These are phyloP conservation scores for Callimorpha dominula DNA, from an alignment of 2,888 invertebrate genomes.

Conservation along the genomic window DNA sequence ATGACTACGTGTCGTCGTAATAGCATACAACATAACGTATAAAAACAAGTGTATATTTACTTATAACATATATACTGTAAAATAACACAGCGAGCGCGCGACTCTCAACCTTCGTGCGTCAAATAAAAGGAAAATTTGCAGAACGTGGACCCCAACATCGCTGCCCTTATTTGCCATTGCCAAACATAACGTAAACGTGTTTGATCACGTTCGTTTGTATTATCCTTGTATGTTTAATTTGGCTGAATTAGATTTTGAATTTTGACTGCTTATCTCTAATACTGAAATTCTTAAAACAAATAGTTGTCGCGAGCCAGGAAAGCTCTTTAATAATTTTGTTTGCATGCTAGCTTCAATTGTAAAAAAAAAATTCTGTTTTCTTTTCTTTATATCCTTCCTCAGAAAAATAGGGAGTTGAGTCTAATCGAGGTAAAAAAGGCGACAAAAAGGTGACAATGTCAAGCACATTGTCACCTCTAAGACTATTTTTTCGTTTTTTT, in stretches of 20 bases:
- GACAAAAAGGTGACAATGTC: neutral
- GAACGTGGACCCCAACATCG: neutral
- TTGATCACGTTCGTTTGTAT: neutral
- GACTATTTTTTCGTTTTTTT: no score
- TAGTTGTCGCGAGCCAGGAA: neutral
- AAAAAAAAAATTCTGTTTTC: neutral
- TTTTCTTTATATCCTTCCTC: neutral
- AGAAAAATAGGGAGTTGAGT: no score
- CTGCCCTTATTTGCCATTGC: neutral
- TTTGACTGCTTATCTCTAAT: neutral
- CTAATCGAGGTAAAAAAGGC: no score
- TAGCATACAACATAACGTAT: neutral
- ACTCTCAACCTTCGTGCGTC: neutral
- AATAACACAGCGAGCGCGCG: neutral
- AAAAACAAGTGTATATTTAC: neutral
- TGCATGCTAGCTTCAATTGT: neutral
- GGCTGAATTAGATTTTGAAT: neutral
- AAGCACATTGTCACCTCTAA: no score
- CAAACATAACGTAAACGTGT: neutral
- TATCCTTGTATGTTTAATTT: neutral
- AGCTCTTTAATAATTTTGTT: neutral
- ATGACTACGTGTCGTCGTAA: neutral
- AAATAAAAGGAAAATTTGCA: constrained; percentile 1
- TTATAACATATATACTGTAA: no score
- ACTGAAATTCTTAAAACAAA: neutral